Conservation (phyloP, 2,797 vertebrate genomes). For the Hapalemur alaotrensis region DNA sequence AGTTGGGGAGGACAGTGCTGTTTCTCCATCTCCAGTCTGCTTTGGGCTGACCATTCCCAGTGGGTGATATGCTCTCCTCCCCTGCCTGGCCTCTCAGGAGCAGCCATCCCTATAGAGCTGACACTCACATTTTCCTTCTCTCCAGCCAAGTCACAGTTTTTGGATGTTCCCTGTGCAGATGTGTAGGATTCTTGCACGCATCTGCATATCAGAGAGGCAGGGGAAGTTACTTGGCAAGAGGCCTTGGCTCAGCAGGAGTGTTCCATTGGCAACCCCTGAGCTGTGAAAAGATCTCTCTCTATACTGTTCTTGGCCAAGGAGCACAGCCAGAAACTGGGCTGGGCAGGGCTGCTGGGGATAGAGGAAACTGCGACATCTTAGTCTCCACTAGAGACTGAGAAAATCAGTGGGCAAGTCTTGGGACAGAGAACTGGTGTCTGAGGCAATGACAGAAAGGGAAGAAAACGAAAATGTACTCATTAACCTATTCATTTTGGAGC, state of each 20-base stretch:
- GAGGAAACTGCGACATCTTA: neutral
- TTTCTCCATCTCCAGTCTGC: neutral
- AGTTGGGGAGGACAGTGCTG: neutral
- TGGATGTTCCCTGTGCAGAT: slow-evolving; percentile 67
- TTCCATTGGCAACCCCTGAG: slow-evolving; percentile 44
- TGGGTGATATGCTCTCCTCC: neutral
- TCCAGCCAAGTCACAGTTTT: slow-evolving; percentile 65
- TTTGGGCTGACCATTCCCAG: neutral
- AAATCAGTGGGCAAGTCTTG: neutral
- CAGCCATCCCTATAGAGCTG: slow-evolving; percentile 25
- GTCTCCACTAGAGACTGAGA: neutral
- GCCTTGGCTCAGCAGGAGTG: slow-evolving; percentile 56
- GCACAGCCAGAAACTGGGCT: neutral
- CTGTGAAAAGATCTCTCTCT: slow-evolving; percentile 50
- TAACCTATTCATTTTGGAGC: neutral
- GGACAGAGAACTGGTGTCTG: neutral
- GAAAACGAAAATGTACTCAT: slow-evolving; percentile 4
- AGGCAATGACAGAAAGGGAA: neutral
- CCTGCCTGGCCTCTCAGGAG: slow-evolving; percentile 36
- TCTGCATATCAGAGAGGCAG: slow-evolving; percentile 71
- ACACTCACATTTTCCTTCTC: slow-evolving; percentile 75
- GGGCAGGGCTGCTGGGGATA: neutral
- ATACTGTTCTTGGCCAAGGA: slow-evolving; percentile 43
- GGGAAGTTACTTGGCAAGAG: slow-evolving; percentile 51
- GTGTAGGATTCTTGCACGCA: slow-evolving; percentile 64